These are phyloP conservation scores for Electrona antarctica DNA, from an alignment of 2,113 vertebrate species.

Conservation along the genomic window DNA sequence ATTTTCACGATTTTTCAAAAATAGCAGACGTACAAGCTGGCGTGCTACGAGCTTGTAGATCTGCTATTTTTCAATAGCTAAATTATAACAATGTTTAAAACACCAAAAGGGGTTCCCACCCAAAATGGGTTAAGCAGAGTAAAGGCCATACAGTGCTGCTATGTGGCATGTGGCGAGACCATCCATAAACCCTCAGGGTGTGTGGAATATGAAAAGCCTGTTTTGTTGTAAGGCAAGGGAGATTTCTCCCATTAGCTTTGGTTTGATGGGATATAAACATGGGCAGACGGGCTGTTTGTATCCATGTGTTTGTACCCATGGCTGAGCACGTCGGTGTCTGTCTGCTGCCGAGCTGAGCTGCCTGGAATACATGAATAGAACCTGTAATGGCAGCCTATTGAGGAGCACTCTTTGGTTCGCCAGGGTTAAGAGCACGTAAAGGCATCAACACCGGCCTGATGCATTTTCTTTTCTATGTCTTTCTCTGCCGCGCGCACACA, in stretches of 20 bases:
- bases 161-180: slow-evolving; percentile 52
- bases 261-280: slow-evolving; percentile 70
- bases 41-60: too few relatives aligned
- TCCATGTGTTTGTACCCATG: slow-evolving; percentile 57
- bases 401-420: slow-evolving; percentile 45
- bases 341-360: slow-evolving; percentile 51
- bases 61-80: too few relatives aligned
- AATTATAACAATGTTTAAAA: too few relatives aligned
- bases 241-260: slow-evolving; percentile 67
- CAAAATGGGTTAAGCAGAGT: too few relatives aligned
- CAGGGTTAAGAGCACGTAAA: slow-evolving; percentile 51
- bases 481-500: too few relatives aligned
- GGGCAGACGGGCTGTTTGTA: slow-evolving; percentile 53
- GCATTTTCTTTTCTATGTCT: slow-evolving; percentile 33
- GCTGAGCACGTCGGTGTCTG: slow-evolving; percentile 30
- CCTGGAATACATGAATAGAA: slow-evolving; percentile 49
- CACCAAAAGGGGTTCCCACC: too few relatives aligned
- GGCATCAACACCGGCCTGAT: slow-evolving; percentile 44
- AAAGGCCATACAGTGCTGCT: slow-evolving; percentile 50
- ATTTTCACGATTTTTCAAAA: too few relatives aligned
- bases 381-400: slow-evolving; percentile 51
- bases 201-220: slow-evolving; percentile 50
- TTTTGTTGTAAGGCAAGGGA: slow-evolving; percentile 58
- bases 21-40: too few relatives aligned
- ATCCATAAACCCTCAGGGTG: slow-evolving; percentile 55